These are phyloP conservation scores for Beris morrisii DNA, from an alignment of 2,888 invertebrate genomes.

Conservation along the genomic window DNA sequence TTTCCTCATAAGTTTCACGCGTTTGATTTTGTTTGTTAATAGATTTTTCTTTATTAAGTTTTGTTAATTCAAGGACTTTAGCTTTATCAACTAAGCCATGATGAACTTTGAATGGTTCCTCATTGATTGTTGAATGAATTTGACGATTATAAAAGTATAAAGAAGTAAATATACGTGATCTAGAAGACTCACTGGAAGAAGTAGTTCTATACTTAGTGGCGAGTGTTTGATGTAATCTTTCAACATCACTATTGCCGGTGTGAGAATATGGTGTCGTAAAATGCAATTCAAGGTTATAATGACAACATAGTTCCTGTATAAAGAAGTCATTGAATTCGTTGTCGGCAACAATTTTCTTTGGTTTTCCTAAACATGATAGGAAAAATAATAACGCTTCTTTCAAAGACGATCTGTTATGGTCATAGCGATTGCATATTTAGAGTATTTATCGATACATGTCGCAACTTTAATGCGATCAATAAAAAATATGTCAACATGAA, in stretches of 20 bases:
- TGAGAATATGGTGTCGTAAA: conserved; percentile 14
- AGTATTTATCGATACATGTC: conserved; percentile 13
- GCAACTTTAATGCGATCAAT: conserved; percentile 12
- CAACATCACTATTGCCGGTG: conserved; percentile 13
- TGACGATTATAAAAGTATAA: too few relatives aligned
- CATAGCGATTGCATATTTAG: conserved; percentile 1
- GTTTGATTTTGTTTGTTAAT: conserved; percentile 5
- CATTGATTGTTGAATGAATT: too few relatives aligned
- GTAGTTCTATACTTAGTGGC: too few relatives aligned
- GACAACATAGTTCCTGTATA: conserved; percentile 1
- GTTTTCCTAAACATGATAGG: conserved; percentile 14
- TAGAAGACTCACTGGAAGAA: too few relatives aligned
- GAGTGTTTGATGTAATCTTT: too few relatives aligned
- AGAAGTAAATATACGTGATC: too few relatives aligned
- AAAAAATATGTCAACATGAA: too few relatives aligned
- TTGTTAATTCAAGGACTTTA: conserved; percentile 5
- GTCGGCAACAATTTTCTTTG: conserved; percentile 11
- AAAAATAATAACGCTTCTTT: conserved; percentile 15
- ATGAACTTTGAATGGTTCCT: too few relatives aligned
- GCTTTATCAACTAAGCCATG: too few relatives aligned
- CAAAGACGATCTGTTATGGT: conserved; percentile 6
- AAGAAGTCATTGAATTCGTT: conserved; percentile 18
- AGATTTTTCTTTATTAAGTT: too few relatives aligned
- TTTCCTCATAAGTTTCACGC: conserved; percentile 11
- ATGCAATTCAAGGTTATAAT: conserved; percentile 12